Percentiles rank a stretch among this genome's conserved stretches.
These are phyloP conservation scores for Gastrophysa polygoni DNA, from an alignment of 2,888 invertebrate genomes.

Conservation along the genomic window DNA sequence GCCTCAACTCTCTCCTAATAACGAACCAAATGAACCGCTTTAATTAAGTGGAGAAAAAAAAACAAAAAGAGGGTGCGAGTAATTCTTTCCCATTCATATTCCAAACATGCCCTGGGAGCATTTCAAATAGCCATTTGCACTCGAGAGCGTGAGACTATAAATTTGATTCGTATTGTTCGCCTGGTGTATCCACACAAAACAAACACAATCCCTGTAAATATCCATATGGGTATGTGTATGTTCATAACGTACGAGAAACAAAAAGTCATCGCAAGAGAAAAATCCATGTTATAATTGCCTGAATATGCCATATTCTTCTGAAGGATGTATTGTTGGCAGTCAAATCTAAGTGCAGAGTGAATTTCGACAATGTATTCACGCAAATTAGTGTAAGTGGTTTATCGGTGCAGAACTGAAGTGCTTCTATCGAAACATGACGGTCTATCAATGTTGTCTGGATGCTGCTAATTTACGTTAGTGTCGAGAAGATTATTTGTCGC, in stretches of 20 bases:
- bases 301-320: too few species aligned
- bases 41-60: neutral
- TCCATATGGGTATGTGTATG: neutral
- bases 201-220: neutral
- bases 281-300: neutral
- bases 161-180: conserved; percentile 27
- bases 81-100: conserved; percentile 5
- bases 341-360: too few species aligned
- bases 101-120: conserved; percentile 10
- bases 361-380: too few species aligned
- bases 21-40: neutral
- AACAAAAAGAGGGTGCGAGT: neutral
- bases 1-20: neutral
- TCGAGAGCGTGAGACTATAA: conserved; percentile 19
- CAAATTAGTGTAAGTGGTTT: too few species aligned
- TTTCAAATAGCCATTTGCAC: conserved; percentile 22
- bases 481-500: too few species aligned
- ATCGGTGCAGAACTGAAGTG: too few species aligned
- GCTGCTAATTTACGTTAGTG: too few species aligned
- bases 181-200: conserved; percentile 16
- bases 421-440: too few species aligned
- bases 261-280: neutral
- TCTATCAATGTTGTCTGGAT: too few species aligned
- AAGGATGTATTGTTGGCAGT: too few species aligned
- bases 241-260: neutral